A percentile compares a stretch with the other conserved stretches of the same genome.
Evolutionary conservation across 1,140 invertebrate species (phyloP).

Genomic region (Theocolax elegans): DNA sequence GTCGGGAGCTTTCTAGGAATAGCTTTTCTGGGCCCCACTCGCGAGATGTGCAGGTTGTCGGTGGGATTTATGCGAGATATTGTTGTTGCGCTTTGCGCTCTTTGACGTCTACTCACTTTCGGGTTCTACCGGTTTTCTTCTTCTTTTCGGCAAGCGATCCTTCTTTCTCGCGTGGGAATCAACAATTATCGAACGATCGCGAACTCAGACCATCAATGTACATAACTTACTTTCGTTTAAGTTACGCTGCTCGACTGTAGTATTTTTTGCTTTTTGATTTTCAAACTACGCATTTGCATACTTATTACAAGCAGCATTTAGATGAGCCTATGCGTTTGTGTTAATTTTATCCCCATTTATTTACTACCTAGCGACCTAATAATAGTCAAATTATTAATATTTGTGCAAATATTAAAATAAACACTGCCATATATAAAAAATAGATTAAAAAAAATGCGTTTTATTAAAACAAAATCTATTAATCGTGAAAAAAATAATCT

Average conservation of each 20-base stretch:
- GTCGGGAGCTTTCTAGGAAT: conserved; percentile 6
- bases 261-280: too few species aligned
- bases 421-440: too few species aligned
- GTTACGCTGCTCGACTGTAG: background rate
- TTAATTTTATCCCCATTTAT: too few species aligned
- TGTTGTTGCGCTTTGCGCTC: background rate
- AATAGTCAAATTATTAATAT: too few species aligned
- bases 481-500: too few species aligned
- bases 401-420: too few species aligned
- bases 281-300: too few species aligned
- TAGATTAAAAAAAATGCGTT: too few species aligned
- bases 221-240: background rate
- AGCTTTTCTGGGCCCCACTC: background rate
- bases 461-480: too few species aligned
- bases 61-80: conserved; percentile 27
- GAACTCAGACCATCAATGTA: background rate
- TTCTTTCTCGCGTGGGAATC: background rate
- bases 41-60: background rate
- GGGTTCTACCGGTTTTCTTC: background rate
- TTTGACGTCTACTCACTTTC: conserved; percentile 9
- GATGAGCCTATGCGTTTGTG: too few species aligned
- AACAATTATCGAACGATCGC: conserved; percentile 9
- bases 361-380: too few species aligned
- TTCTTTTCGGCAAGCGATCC: background rate
- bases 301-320: too few species aligned